These are phyloP conservation scores for Sycophila sp. DNA, from an alignment of 1,140 invertebrate species.

Conservation along the genomic window DNA sequence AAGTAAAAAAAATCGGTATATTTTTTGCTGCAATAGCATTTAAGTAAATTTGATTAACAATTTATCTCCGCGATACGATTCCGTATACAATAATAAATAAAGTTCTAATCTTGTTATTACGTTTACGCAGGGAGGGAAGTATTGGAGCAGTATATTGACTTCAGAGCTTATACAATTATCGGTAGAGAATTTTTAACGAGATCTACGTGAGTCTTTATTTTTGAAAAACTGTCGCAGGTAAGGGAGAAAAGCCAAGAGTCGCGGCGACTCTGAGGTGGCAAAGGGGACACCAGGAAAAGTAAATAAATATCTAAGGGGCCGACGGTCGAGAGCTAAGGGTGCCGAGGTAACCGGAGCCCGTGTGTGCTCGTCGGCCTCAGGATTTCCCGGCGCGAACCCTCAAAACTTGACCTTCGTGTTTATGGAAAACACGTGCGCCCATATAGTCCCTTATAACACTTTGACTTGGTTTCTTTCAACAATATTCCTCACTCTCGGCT, in stretches of 20 bases:
- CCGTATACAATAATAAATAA: too few species aligned
- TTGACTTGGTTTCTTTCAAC: conserved; percentile 19
- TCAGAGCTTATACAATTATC: too few species aligned
- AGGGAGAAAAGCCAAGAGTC: background rate
- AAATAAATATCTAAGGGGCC: background rate
- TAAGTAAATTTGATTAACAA: too few species aligned
- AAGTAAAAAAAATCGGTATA: too few species aligned
- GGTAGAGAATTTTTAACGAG: background rate
- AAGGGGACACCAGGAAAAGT: background rate
- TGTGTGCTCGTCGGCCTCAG: background rate
- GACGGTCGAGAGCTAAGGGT: background rate
- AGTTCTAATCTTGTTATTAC: too few species aligned
- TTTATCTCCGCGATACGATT: too few species aligned
- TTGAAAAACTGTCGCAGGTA: background rate
- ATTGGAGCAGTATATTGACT: too few species aligned
- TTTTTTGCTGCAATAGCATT: too few species aligned
- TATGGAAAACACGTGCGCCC: background rate
- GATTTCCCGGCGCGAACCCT: background rate
- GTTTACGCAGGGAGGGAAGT: too few species aligned
- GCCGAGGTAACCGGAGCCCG: too few species aligned
- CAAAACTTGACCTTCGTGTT: background rate
- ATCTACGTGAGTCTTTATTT: background rate
- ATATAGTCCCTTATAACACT: background rate
- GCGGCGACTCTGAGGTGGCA: background rate
- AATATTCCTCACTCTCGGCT: conserved; percentile 26